Conservation (phyloP, 2,797 vertebrate species). For the Podarcis lilfordi region DNA sequence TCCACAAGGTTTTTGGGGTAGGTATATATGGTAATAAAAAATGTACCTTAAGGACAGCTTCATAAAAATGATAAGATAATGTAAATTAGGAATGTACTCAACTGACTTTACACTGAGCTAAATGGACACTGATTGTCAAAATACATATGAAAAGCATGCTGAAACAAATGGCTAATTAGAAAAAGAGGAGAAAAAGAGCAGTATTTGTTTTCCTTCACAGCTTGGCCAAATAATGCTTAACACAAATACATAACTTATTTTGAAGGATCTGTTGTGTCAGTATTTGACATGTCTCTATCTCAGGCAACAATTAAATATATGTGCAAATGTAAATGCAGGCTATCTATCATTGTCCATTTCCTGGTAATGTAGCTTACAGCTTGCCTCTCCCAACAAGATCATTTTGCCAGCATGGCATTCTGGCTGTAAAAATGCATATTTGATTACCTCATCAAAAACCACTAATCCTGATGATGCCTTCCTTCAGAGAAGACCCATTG, state of each 20-base stretch:
- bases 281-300: constrained; percentile 73
- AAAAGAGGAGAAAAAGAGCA: constrained; percentile 59
- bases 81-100: constrained; percentile 67
- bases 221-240: constrained; percentile 72
- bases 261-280: constrained; percentile 75
- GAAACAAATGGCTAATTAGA: constrained; percentile 77
- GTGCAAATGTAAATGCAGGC: constrained; percentile 71
- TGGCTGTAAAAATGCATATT: constrained; percentile 67
- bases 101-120: constrained; percentile 72
- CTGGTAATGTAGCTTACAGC: constrained; percentile 60
- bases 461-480: constrained; percentile 68
- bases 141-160: constrained; percentile 60
- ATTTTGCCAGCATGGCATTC: constrained; percentile 56
- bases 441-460: constrained; percentile 69
- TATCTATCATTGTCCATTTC: constrained; percentile 73
- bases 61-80: constrained; percentile 63
- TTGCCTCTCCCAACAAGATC: constrained; percentile 67
- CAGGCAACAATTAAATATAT: constrained; percentile 71
- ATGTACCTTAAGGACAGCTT: constrained; percentile 65
- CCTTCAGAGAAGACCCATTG: constrained; percentile 62
- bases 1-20: constrained; percentile 63
- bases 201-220: constrained; percentile 76
- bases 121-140: constrained; percentile 74
- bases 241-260: constrained; percentile 74
- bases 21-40: constrained; percentile 66